Evolutionary conservation across 2,797 vertebrate species (phyloP).

Genomic region (Varecia variegata): DNA sequence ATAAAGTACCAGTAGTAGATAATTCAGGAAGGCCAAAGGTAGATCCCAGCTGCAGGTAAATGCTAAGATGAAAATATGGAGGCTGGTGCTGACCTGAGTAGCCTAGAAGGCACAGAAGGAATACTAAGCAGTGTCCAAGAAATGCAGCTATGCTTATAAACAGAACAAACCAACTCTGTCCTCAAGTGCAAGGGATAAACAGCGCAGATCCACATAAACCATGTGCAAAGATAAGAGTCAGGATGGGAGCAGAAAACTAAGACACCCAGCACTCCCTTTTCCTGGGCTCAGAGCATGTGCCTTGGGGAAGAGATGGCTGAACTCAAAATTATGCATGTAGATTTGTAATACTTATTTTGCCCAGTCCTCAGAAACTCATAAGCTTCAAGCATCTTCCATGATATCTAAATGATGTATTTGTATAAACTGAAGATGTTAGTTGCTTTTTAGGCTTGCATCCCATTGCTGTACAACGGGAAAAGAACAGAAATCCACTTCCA

Average conservation of each 20-base stretch:
- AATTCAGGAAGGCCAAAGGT: not conserved
- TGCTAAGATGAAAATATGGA: not conserved
- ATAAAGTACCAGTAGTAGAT: not conserved
- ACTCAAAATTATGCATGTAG: not conserved
- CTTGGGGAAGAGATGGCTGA: not conserved
- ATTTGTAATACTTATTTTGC: not conserved
- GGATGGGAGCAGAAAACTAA: not conserved
- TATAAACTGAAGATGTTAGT: slow-evolving; percentile 72
- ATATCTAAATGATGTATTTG: slow-evolving; percentile 74
- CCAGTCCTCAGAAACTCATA: slow-evolving; percentile 52
- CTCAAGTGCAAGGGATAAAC: not conserved
- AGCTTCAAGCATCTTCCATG: slow-evolving; percentile 38
- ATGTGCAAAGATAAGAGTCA: not conserved
- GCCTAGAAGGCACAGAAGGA: not conserved
- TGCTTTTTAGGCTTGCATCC: slow-evolving; percentile 77
- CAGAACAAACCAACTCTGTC: not conserved
- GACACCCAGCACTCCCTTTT: not conserved
- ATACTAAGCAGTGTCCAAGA: not conserved
- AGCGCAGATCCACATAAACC: not conserved
- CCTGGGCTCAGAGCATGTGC: not conserved
- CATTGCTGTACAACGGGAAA: slow-evolving; percentile 67
- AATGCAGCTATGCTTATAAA: not conserved
- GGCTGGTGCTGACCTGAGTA: not conserved
- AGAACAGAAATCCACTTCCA: slow-evolving; percentile 62
- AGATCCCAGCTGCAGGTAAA: not conserved